Evolutionary conservation across 2,888 invertebrate species (phyloP).

Genomic region (Pseudolycoriella hygida): DNA sequence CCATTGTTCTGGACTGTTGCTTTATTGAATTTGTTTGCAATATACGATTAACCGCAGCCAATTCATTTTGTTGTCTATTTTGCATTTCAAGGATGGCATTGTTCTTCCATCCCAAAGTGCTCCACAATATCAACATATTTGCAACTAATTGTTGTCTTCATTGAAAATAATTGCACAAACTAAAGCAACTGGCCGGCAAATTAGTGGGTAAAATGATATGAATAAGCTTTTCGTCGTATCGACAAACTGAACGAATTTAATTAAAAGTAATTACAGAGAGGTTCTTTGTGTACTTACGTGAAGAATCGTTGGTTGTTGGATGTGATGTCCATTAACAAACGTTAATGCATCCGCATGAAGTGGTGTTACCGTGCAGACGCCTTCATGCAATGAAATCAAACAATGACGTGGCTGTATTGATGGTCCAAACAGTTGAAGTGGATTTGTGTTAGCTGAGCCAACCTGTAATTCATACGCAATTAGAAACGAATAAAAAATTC

Average conservation of each 20-base stretch:
- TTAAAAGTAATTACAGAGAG: too few relatives aligned
- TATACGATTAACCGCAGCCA: too few relatives aligned
- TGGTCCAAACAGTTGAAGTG: conserved; percentile 67
- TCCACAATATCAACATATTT: too few relatives aligned
- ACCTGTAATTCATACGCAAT: conserved; percentile 32
- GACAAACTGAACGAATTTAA: not conserved
- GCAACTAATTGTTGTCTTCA: too few relatives aligned
- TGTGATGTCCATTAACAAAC: conserved; percentile 83
- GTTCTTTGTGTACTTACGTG: conserved; percentile 47
- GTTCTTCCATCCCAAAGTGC: too few relatives aligned
- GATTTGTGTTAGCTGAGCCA: conserved; percentile 61
- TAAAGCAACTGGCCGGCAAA: too few relatives aligned
- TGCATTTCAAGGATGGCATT: too few relatives aligned
- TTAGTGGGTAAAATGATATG: too few relatives aligned
- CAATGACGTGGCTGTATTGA: conserved; percentile 91
- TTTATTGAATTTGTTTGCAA: too few relatives aligned
- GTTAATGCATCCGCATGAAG: conserved; percentile 85
- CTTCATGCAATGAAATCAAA: conserved; percentile 81
- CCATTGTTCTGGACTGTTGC: too few relatives aligned
- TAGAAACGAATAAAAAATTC: conserved; percentile 6
- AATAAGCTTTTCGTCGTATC: not conserved
- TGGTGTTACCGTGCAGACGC: conserved; percentile 86
- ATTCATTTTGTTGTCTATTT: too few relatives aligned
- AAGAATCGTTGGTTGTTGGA: conserved; percentile 81
- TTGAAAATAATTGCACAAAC: too few relatives aligned